Conservation (phyloP, 2,113 vertebrate genomes). For the Felis chaus region DNA sequence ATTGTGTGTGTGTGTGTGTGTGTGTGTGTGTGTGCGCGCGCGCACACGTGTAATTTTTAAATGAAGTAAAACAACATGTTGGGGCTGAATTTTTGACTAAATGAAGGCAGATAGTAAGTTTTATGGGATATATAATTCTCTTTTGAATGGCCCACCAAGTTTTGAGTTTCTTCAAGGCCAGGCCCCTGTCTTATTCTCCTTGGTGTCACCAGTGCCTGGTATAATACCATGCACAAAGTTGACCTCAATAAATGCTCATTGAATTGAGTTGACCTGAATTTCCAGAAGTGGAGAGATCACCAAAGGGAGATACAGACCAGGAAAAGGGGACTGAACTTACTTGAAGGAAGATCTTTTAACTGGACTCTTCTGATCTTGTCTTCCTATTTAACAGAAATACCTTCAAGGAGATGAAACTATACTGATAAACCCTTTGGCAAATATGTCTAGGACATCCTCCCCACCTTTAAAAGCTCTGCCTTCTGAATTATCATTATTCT, state of each 20-base stretch:
- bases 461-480: neutral
- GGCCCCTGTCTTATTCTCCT: neutral
- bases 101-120: neutral
- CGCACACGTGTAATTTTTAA: neutral
- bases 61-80: neutral
- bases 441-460: neutral
- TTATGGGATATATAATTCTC: neutral
- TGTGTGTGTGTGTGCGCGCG: neutral
- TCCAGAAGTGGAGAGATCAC: neutral
- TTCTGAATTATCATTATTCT: neutral
- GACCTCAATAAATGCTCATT: neutral
- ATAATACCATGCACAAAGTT: neutral
- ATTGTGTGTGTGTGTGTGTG: neutral
- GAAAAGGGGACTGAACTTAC: neutral
- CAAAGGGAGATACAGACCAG: neutral
- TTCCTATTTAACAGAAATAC: neutral
- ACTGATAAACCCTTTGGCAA: neutral
- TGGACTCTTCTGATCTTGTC: neutral
- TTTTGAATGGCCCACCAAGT: neutral
- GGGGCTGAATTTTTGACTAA: neutral
- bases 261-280: constrained; percentile 10
- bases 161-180: neutral
- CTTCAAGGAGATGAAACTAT: neutral
- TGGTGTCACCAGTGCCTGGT: neutral
- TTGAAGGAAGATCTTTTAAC: neutral